These are phyloP conservation scores for Dolichomitus sp. DNA, from an alignment of 2,888 invertebrate genomes.

Conservation along the genomic window DNA sequence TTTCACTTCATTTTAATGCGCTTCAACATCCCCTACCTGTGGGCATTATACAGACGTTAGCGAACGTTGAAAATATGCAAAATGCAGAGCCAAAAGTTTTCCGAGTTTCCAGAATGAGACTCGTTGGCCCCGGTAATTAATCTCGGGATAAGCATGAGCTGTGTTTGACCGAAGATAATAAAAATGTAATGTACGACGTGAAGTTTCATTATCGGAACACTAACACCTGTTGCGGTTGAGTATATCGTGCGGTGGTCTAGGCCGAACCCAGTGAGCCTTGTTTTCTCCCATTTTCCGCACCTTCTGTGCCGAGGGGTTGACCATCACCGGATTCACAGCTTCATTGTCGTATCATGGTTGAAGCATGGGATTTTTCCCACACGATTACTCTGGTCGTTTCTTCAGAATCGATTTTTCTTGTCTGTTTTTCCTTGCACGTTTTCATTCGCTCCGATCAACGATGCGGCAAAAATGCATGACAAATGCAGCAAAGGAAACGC, in stretches of 20 bases:
- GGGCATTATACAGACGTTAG: too few species aligned
- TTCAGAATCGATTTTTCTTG: not conserved
- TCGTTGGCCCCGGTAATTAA: conserved; percentile 40
- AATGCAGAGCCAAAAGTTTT: too few species aligned
- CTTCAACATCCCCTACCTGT: too few species aligned
- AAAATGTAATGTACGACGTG: conserved; percentile 58
- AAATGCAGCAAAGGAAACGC: not conserved
- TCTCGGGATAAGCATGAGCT: conserved; percentile 39
- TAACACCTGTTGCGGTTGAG: conserved; percentile 60
- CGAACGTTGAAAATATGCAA: too few species aligned
- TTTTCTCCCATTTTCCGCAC: not conserved
- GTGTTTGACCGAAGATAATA: conserved; percentile 58
- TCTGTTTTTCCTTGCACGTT: not conserved
- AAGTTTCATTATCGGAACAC: conserved; percentile 55
- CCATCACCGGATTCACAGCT: not conserved
- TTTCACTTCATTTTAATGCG: too few species aligned
- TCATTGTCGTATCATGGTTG: not conserved
- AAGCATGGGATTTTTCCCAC: not conserved
- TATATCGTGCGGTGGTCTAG: conserved; percentile 7
- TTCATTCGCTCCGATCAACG: not conserved
- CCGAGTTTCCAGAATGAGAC: too few species aligned
- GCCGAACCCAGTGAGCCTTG: conserved; percentile 26
- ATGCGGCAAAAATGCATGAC: conserved; percentile 25
- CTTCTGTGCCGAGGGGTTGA: not conserved
- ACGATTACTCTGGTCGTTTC: not conserved